A percentile compares a stretch with the other conserved stretches of the same genome.
Evolutionary conservation across 2,888 invertebrate genomes (phyloP).

Genomic region (Caenorhabditis doughertyi): DNA sequence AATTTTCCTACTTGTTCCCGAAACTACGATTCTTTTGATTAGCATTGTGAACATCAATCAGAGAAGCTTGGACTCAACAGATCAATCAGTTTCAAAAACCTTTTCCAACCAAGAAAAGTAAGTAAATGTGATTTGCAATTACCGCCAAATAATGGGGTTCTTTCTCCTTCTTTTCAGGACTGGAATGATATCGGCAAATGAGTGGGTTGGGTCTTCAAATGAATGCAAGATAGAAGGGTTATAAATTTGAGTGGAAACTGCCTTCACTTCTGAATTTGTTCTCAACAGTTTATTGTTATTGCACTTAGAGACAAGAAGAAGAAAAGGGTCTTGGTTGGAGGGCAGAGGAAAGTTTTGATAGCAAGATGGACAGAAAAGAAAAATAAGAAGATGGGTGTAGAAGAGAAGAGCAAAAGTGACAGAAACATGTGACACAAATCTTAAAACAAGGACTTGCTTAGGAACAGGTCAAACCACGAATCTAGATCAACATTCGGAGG

Average conservation of each 20-base stretch:
- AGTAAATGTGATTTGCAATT: conserved; percentile 3
- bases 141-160: conserved; percentile 14
- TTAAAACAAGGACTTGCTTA: conserved; percentile 10
- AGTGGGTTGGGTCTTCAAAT: conserved; percentile 16
- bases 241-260: conserved; percentile 43
- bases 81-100: not conserved
- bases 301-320: conserved; percentile 31
- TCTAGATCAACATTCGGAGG: too few species aligned
- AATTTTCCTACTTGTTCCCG: too few species aligned
- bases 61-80: not conserved
- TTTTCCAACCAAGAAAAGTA: conserved; percentile 7
- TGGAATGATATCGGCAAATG: conserved; percentile 21
- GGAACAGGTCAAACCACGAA: conserved; percentile 19
- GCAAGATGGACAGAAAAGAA: conserved; percentile 15
- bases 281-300: conserved; percentile 43
- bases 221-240: conserved; percentile 15
- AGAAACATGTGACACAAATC: conserved; percentile 17
- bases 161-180: conserved; percentile 20
- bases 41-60: not conserved
- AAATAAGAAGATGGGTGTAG: conserved; percentile 10
- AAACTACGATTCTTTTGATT: too few species aligned
- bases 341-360: conserved; percentile 36
- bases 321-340: not conserved
- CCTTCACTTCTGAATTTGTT: conserved; percentile 20
- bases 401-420: conserved; percentile 6